A percentile compares a stretch with the other conserved stretches of the same genome.
Evolutionary conservation across 2,797 vertebrate species (phyloP).

Genomic region (Pipistrellus pygmaeus): DNA sequence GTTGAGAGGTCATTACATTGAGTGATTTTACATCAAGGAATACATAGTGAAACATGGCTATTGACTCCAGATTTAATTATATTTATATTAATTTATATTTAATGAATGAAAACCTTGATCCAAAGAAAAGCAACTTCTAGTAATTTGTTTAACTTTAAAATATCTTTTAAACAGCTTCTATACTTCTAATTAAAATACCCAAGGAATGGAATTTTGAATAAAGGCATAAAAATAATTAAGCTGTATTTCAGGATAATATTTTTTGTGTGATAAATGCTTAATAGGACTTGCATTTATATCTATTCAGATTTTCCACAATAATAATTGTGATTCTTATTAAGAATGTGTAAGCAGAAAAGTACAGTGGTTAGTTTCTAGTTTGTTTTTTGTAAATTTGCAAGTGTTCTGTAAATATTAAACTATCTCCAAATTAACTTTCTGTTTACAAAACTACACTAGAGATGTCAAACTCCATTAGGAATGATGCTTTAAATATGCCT

Average conservation of each 20-base stretch:
- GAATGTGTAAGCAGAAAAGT: slow-evolving; percentile 72
- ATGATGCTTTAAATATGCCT: slow-evolving; percentile 64
- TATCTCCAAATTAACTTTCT: slow-evolving; percentile 74
- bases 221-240: slow-evolving; percentile 78
- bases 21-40: slow-evolving; percentile 43
- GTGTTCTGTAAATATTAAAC: slow-evolving; percentile 72
- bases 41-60: slow-evolving; percentile 14
- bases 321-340: slow-evolving; percentile 77
- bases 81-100: slow-evolving; percentile 21
- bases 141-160: slow-evolving; percentile 83
- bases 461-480: slow-evolving; percentile 66
- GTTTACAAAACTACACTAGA: slow-evolving; percentile 71
- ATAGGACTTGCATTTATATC: slow-evolving; percentile 61
- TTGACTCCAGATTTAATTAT: slow-evolving; percentile 16
- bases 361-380: slow-evolving; percentile 71
- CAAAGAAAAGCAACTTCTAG: slow-evolving; percentile 45
- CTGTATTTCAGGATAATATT: slow-evolving; percentile 74
- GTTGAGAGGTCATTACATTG: not conserved
- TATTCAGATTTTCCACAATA: slow-evolving; percentile 57
- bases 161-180: slow-evolving; percentile 72
- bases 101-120: slow-evolving; percentile 14
- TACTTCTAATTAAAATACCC: slow-evolving; percentile 80
- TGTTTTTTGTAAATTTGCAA: slow-evolving; percentile 77
- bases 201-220: slow-evolving; percentile 73
- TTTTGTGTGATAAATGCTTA: slow-evolving; percentile 72